phyloP scores from a whole-genome alignment of 2,113 vertebrate genomes.

The Centropus unirufus region DNA sequence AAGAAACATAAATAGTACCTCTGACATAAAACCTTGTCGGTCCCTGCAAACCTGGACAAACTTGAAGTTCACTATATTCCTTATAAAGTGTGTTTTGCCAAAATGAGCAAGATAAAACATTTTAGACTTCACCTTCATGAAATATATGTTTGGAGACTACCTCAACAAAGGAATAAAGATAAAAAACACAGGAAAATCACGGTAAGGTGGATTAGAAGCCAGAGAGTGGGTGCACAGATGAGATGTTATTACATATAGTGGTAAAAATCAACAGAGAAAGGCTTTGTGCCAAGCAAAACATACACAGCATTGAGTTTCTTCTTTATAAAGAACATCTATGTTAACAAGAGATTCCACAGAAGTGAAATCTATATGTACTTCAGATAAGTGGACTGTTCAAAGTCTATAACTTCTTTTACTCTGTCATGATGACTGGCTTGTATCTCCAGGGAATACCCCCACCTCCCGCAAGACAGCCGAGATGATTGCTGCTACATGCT shows the following conservation, averaged over 20 bases:
- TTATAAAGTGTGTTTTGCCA: neutral
- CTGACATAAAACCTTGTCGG: neutral
- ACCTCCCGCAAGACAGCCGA: neutral
- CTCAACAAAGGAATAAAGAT: neutral
- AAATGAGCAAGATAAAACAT: neutral
- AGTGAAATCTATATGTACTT: neutral
- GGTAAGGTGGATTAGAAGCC: neutral
- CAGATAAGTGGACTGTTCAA: neutral
- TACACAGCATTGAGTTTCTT: neutral
- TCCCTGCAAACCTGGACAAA: neutral
- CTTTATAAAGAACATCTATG: neutral
- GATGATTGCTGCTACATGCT: neutral
- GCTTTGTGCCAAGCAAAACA: neutral
- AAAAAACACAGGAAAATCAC: fast-evolving
- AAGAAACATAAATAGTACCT: neutral
- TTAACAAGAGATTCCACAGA: neutral
- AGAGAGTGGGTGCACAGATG: neutral
- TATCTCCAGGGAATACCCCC: neutral
- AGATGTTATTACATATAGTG: neutral
- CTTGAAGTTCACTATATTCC: neutral
- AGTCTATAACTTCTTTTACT: neutral
- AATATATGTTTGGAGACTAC: neutral
- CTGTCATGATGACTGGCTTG: neutral
- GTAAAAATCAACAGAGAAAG: neutral
- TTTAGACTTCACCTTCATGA: neutral